These are phyloP conservation scores for Harmothoe impar DNA, from an alignment of 2,888 invertebrate genomes.

Conservation along the genomic window DNA sequence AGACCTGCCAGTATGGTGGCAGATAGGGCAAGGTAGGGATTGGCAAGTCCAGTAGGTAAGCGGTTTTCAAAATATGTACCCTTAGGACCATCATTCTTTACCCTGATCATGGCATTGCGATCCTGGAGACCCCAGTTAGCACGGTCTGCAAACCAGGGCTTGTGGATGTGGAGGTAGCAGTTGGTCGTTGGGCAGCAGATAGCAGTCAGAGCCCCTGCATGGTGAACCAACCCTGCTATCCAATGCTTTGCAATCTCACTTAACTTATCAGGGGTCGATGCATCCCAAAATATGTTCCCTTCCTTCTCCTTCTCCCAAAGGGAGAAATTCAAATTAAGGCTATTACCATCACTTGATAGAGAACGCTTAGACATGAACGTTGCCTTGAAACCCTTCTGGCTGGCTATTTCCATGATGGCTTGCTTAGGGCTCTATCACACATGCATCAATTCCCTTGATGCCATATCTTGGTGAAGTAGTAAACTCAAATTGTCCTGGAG, in stretches of 20 bases:
- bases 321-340: constrained; percentile 70
- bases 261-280: constrained; percentile 49
- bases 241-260: constrained; percentile 67
- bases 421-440: constrained; percentile 65
- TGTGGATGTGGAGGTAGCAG: constrained; percentile 70
- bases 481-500: constrained; percentile 70
- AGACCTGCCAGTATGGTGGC: constrained; percentile 69
- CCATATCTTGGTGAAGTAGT: constrained; percentile 65
- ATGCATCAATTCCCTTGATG: constrained; percentile 67
- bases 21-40: constrained; percentile 70
- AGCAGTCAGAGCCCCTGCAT: constrained; percentile 69
- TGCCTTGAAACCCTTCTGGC: constrained; percentile 60
- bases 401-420: constrained; percentile 68
- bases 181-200: constrained; percentile 70
- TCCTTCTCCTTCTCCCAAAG: constrained; percentile 64
- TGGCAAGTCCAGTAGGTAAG: constrained; percentile 65
- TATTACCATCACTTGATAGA: constrained; percentile 50
- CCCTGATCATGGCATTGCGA: constrained; percentile 65
- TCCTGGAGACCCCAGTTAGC: constrained; percentile 70
- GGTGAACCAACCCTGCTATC: constrained; percentile 70
- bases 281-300: constrained; percentile 67
- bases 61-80: constrained; percentile 69
- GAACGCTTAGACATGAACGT: constrained; percentile 70
- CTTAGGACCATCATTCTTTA: constrained; percentile 62
- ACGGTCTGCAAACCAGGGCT: constrained; percentile 59